These are phyloP conservation scores for Aythya baeri DNA, from an alignment of 2,113 vertebrate species.

Conservation along the genomic window DNA sequence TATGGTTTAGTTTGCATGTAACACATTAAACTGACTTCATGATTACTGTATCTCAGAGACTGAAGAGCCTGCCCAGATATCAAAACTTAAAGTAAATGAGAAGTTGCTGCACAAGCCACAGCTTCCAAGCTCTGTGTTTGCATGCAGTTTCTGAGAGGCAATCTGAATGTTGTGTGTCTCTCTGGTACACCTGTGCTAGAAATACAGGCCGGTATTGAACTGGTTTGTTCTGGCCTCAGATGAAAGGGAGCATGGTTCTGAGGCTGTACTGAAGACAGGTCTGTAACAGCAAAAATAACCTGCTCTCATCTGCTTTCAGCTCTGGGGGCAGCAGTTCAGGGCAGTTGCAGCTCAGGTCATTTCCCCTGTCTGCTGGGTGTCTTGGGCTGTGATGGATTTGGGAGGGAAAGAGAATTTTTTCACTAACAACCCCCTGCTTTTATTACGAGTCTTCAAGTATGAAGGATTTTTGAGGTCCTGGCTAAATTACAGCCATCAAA, in stretches of 20 bases:
- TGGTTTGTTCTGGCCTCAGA: background rate
- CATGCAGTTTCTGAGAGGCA: background rate
- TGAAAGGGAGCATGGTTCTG: background rate
- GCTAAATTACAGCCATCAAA: background rate
- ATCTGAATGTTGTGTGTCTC: background rate
- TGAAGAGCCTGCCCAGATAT: background rate
- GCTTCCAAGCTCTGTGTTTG: background rate
- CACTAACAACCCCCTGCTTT: background rate
- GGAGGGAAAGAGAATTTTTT: background rate
- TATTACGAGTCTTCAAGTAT: background rate
- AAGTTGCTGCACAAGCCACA: background rate
- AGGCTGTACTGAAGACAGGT: background rate
- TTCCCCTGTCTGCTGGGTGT: background rate
- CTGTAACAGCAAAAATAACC: background rate
- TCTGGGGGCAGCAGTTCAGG: background rate
- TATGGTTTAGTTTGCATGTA: background rate
- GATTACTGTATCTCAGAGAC: background rate
- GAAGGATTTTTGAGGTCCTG: background rate
- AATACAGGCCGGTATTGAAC: background rate
- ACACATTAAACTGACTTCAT: background rate
- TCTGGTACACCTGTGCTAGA: background rate
- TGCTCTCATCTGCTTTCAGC: background rate
- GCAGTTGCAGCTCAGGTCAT: background rate
- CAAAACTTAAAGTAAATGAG: background rate
- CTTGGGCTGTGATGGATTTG: background rate